Percentiles rank a stretch among this genome's conserved stretches.
Evolutionary conservation across 2,113 vertebrate genomes (phyloP).

Genomic region (Hemicordylus capensis): DNA sequence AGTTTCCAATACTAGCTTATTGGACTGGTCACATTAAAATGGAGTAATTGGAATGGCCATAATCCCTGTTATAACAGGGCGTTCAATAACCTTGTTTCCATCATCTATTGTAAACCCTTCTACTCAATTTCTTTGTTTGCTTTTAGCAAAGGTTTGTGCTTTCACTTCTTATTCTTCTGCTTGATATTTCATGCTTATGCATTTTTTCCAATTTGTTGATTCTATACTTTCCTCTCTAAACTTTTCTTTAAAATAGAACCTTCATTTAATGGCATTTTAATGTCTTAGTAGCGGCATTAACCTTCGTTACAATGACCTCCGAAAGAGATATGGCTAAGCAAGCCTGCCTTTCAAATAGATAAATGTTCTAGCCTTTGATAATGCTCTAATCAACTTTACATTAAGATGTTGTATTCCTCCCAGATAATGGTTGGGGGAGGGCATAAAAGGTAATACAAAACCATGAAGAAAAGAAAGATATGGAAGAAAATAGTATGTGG

Average conservation of each 20-base stretch:
- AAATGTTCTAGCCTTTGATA: neutral
- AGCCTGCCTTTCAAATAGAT: rapidly evolving
- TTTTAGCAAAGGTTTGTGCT: neutral
- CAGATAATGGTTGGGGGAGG: neutral
- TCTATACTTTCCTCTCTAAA: neutral
- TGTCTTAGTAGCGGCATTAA: conserved; percentile 9
- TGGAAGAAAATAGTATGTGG: neutral
- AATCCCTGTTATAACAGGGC: neutral
- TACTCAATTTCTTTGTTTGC: neutral
- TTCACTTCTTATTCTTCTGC: neutral
- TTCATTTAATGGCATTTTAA: neutral
- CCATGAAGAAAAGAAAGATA: neutral
- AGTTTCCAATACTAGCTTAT: neutral
- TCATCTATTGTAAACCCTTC: neutral
- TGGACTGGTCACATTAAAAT: neutral
- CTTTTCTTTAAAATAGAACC: neutral
- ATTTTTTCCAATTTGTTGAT: neutral
- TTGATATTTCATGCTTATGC: neutral
- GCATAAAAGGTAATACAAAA: neutral
- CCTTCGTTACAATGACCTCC: conserved; percentile 8
- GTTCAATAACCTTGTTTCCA: neutral
- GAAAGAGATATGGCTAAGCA: rapidly evolving
- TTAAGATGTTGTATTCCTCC: neutral
- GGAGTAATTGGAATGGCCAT: neutral
- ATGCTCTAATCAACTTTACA: neutral